These are phyloP conservation scores for Hybognathus amarus DNA, from an alignment of 2,797 vertebrate species.

Conservation along the genomic window DNA sequence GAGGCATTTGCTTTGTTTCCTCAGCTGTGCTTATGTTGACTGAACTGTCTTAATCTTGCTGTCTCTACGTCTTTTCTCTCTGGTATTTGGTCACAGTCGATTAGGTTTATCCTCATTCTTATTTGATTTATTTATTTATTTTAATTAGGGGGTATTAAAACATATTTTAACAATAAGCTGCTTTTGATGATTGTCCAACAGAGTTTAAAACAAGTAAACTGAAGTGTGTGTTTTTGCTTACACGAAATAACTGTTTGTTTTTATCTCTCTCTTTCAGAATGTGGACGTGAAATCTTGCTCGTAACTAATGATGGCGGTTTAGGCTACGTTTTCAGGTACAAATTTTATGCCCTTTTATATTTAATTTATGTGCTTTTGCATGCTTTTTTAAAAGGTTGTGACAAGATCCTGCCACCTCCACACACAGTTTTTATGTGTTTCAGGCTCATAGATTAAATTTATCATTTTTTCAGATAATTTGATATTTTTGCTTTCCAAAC, in stretches of 20 bases:
- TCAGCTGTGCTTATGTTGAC: conserved; percentile 76
- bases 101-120: background rate
- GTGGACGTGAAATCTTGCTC: conserved; percentile 71
- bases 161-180: background rate
- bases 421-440: background rate
- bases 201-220: background rate
- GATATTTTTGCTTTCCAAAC: background rate
- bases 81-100: conserved; percentile 21
- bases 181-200: background rate
- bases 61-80: background rate
- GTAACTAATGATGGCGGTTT: conserved; percentile 76
- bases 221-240: background rate
- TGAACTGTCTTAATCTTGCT: conserved; percentile 65
- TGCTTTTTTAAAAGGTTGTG: background rate
- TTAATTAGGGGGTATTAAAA: background rate
- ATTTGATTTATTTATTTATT: background rate
- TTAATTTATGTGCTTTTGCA: conserved; percentile 7
- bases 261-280: conserved; percentile 68
- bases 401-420: background rate
- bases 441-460: background rate
- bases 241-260: background rate
- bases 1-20: conserved; percentile 60
- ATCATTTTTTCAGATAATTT: background rate
- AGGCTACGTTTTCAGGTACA: conserved; percentile 80
- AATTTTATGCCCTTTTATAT: background rate